Evolutionary conservation across 2,797 vertebrate genomes (phyloP).

Genomic region (Eospalax fontanierii): DNA sequence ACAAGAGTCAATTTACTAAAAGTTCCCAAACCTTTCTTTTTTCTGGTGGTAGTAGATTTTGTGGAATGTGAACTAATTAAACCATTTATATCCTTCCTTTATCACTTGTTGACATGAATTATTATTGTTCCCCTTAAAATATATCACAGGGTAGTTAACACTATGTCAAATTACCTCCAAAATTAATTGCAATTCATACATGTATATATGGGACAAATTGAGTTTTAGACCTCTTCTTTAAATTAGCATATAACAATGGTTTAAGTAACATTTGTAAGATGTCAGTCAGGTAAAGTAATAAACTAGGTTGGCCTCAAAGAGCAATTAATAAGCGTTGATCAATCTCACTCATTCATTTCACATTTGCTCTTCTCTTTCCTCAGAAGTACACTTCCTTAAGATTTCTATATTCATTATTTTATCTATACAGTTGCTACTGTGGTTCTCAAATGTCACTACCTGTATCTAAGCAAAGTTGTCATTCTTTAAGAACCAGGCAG

Average conservation of each 20-base stretch:
- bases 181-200: not conserved
- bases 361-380: conserved; percentile 4
- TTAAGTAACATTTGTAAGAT: not conserved
- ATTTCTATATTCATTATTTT: conserved; percentile 2
- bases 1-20: conserved; percentile 8
- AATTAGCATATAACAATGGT: not conserved
- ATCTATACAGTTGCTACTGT: not conserved
- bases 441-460: conserved; percentile 52
- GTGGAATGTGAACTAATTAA: not conserved
- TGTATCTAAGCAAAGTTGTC: conserved; percentile 44
- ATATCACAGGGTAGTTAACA: conserved; percentile 28
- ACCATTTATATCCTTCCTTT: not conserved
- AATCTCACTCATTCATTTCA: not conserved
- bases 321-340: conserved; percentile 1
- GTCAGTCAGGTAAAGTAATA: not conserved
- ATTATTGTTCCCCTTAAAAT: conserved; percentile 20
- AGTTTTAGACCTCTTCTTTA: not conserved
- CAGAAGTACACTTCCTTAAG: not conserved
- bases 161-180: not conserved
- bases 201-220: not conserved
- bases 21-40: not conserved
- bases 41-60: not conserved
- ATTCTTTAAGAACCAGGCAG: conserved; percentile 62
- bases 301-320: not conserved
- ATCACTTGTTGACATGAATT: not conserved